Conservation (phyloP, 1,140 invertebrate genomes). For the Zaprionus capensis region DNA sequence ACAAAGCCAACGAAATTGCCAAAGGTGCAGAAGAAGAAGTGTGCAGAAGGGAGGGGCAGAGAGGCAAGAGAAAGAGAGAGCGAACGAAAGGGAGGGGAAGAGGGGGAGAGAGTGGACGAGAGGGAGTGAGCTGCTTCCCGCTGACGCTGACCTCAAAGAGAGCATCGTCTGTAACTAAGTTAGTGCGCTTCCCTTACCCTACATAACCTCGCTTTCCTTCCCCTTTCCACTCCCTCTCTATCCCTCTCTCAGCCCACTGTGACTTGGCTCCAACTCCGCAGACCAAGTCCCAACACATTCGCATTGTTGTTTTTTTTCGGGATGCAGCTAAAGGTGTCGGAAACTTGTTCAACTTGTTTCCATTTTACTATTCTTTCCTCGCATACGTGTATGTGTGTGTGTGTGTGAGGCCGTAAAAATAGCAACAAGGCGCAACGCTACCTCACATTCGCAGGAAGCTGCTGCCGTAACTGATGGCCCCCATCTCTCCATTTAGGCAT, state of each 20-base stretch:
- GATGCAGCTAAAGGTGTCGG: conserved; percentile 71
- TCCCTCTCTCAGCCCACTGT: background rate
- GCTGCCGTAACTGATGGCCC: background rate
- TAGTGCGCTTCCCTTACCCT: conserved; percentile 31
- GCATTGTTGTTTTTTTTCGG: conserved; percentile 61
- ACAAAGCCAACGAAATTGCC: conserved; percentile 52
- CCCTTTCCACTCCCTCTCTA: background rate
- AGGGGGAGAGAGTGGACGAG: background rate
- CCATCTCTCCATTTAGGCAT: background rate
- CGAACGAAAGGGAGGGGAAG: background rate
- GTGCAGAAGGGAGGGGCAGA: background rate
- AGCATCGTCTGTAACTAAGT: conserved; percentile 58
- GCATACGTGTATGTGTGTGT: conserved; percentile 16
- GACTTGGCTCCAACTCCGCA: conserved; percentile 20
- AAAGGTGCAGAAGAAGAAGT: conserved; percentile 25
- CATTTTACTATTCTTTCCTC: conserved; percentile 68
- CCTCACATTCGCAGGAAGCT: conserved; percentile 36
- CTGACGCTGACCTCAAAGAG: background rate
- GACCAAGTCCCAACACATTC: conserved; percentile 52
- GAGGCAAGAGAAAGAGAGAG: background rate
- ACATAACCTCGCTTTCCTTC: background rate
- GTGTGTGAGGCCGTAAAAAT: conserved; percentile 54
- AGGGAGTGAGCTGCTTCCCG: background rate
- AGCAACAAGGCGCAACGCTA: conserved; percentile 50
- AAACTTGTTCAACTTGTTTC: conserved; percentile 83